phyloP scores from a whole-genome alignment of 2,113 vertebrate genomes.

The Xerus inauris region DNA sequence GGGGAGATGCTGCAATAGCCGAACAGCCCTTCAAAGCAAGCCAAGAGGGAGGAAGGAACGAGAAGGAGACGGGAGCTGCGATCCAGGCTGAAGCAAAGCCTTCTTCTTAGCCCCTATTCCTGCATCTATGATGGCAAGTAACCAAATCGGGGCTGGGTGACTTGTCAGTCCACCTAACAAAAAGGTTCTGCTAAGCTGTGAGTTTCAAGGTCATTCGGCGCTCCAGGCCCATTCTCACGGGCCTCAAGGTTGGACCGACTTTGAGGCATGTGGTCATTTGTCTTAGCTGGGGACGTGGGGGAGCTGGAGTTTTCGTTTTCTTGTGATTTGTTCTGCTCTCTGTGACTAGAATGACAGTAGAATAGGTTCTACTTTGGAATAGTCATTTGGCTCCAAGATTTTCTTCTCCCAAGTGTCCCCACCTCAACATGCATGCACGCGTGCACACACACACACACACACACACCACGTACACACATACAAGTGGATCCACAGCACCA shows the following conservation, averaged over 20 bases:
- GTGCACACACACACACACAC: neutral
- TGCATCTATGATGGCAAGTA: neutral
- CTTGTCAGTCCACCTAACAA: neutral
- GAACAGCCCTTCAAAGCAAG: neutral
- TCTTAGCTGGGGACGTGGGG: neutral
- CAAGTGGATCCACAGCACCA: rapidly evolving
- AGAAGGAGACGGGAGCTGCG: neutral
- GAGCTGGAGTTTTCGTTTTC: neutral
- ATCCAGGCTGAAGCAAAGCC: neutral
- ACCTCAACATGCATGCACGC: neutral
- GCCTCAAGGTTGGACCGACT: slow-evolving; percentile 14
- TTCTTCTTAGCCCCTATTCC: slow-evolving; percentile 3
- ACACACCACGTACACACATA: too few species aligned
- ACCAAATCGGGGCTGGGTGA: neutral
- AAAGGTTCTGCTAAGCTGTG: slow-evolving; percentile 9
- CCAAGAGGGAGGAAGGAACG: neutral
- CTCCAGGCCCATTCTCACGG: slow-evolving; percentile 32
- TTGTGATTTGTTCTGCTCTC: neutral
- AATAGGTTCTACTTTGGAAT: neutral
- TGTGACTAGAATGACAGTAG: neutral
- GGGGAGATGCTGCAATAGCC: slow-evolving; percentile 58
- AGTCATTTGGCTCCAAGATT: neutral
- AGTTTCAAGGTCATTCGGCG: slow-evolving; percentile 65
- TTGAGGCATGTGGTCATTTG: slow-evolving; percentile 32
- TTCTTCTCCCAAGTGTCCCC: neutral